Evolutionary conservation across 2,797 vertebrate genomes (phyloP), one percentile per base, ranked within the genome.

Genomic region (Danio choprae): DNA sequence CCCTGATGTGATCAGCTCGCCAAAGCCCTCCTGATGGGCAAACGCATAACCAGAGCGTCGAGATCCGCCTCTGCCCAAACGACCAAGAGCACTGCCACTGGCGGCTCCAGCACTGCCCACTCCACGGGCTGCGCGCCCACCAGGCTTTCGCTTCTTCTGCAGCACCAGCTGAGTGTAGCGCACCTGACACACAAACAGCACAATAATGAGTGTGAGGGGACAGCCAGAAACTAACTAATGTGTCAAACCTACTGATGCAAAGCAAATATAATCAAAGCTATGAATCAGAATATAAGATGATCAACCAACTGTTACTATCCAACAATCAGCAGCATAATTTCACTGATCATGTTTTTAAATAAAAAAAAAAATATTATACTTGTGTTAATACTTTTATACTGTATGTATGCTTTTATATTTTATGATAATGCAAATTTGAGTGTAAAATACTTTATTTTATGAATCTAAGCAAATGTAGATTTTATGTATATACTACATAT

Each of bases 1-100:
- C 71, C 97, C 97, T 0, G 97, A 98, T 84, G 96, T 98, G 86
- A 98, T 98, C 82, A 98, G 95, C 87, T 98, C 97, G 44, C 97
- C 97, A 0, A 98, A 98, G 29, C 97, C 97, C 79, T 98, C 97
- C 87, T 97, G 96, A 88, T 98, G 97, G 1, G 97, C 96, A 79
- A 98, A 98, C 78, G 97, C 97, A 0, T 98, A 98, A 81, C 97
- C 97, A 0, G 97, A 98, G 78, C 96, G 94, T 12, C 94, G 91
- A 0, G 95, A 96, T 0, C 95, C 92, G 0, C 83, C 84, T 0
- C 94, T 95, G 0, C 95, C 94, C 0, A 93, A 88, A 0, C 95
- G 91, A 81, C 96, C 90, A 90, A 96, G 0, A 83, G 90, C 94
- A 89, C 90, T 91, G 2, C 89, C 91, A 50, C 92, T 88, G 1